These are phyloP conservation scores for Mellilla xanthometata DNA, from an alignment of 2,888 invertebrate genomes.

Conservation along the genomic window DNA sequence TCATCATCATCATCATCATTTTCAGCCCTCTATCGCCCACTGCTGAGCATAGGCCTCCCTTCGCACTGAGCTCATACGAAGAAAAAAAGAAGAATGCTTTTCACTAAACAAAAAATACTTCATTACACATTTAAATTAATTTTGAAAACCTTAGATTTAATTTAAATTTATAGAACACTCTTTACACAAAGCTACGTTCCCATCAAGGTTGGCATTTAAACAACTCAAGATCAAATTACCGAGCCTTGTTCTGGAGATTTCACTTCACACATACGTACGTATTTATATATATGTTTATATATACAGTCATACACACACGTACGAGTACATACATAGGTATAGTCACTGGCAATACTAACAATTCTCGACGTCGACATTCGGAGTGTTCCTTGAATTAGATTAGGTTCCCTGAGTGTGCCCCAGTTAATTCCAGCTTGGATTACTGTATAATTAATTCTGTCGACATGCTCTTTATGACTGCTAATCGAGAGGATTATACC, in stretches of 20 bases:
- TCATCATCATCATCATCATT: too few relatives aligned
- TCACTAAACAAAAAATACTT: too few relatives aligned
- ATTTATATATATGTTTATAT: too few relatives aligned
- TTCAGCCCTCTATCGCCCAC: too few relatives aligned
- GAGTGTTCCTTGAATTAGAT: constrained; percentile 21
- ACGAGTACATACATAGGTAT: background rate
- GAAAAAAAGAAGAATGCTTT: too few relatives aligned
- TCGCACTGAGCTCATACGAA: too few relatives aligned
- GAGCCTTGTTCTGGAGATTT: constrained; percentile 15
- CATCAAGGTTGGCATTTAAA: constrained; percentile 15
- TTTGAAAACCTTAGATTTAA: too few relatives aligned
- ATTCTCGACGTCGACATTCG: constrained; percentile 7
- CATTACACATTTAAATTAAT: too few relatives aligned
- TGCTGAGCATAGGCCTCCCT: too few relatives aligned
- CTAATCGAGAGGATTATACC: constrained; percentile 19
- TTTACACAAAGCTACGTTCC: background rate
- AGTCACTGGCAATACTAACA: too few relatives aligned
- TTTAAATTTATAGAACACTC: background rate
- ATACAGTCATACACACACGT: constrained; percentile 4
- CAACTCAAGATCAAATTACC: constrained; percentile 18
- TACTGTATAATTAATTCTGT: constrained; percentile 31
- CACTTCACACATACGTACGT: constrained; percentile 7
- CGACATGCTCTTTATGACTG: constrained; percentile 25
- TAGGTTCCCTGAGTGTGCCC: constrained; percentile 30
- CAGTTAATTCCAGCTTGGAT: constrained; percentile 40